phyloP scores from a whole-genome alignment of 1,140 invertebrate species.

The Ectropis grisescens region DNA sequence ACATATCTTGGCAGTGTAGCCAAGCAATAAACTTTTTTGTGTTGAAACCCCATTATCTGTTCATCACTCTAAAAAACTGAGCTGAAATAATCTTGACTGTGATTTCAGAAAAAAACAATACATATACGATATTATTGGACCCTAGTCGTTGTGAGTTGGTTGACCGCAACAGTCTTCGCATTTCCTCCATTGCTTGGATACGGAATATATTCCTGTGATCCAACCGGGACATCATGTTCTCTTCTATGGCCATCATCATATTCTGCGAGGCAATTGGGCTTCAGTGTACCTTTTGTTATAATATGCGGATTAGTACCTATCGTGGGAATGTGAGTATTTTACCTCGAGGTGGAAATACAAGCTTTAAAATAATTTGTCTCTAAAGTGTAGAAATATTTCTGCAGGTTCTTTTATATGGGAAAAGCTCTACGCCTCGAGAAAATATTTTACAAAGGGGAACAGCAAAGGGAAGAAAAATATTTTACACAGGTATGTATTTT shows the following conservation, averaged over 20 bases:
- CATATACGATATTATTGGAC: constrained; percentile 53
- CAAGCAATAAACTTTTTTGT: no score
- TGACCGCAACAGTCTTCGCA: constrained; percentile 45
- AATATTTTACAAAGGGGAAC: constrained; percentile 50
- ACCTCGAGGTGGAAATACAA: no score
- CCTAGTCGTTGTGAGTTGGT: constrained; percentile 51
- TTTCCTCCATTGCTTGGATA: constrained; percentile 62
- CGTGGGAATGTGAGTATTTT: constrained; percentile 52
- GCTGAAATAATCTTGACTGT: neutral
- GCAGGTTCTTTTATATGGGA: constrained; percentile 57
- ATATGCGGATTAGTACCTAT: constrained; percentile 55
- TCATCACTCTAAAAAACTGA: no score
- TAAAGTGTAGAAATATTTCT: no score
- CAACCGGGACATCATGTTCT: constrained; percentile 55
- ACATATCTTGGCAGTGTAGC: no score
- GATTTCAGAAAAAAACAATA: constrained; percentile 56
- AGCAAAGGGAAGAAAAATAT: constrained; percentile 42
- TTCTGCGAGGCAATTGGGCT: constrained; percentile 48
- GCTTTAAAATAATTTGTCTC: no score
- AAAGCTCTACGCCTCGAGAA: constrained; percentile 50
- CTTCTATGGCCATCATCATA: constrained; percentile 51
- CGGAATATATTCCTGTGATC: constrained; percentile 62
- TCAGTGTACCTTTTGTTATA: constrained; percentile 47
- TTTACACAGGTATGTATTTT: constrained; percentile 37
- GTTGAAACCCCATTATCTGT: no score